These are phyloP conservation scores for Telmatherina bonti DNA, from an alignment of 2,797 vertebrate species.

Conservation along the genomic window DNA sequence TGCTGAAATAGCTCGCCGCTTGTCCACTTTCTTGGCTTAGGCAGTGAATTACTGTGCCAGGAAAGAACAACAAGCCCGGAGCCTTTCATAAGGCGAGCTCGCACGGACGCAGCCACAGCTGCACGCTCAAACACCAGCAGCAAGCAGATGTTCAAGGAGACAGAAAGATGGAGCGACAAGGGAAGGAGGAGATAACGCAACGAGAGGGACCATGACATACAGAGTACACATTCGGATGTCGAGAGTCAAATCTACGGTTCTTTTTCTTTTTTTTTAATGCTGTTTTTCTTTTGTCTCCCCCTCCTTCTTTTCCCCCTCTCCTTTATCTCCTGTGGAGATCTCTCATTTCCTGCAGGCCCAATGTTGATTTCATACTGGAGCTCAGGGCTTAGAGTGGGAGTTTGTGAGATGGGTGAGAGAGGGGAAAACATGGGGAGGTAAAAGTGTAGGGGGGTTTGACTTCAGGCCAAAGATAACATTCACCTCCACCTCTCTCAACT, in stretches of 20 bases:
- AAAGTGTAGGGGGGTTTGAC: constrained; percentile 66
- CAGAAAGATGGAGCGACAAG: constrained; percentile 32
- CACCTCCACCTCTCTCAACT: constrained; percentile 59
- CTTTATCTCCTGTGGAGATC: constrained; percentile 80
- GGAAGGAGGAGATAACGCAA: constrained; percentile 39
- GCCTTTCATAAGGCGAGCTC: constrained; percentile 61
- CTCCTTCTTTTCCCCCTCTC: constrained; percentile 56
- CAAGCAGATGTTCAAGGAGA: constrained; percentile 56
- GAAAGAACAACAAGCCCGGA: constrained; percentile 74
- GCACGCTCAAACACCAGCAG: constrained; percentile 48
- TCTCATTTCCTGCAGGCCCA: constrained; percentile 82
- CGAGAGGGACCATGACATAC: constrained; percentile 33
- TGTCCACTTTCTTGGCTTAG: constrained; percentile 76
- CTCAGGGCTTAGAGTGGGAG: constrained; percentile 73
- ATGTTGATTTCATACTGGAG: constrained; percentile 81
- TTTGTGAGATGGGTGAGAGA: constrained; percentile 59
- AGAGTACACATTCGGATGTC: constrained; percentile 52
- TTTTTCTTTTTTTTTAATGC: constrained; percentile 21
- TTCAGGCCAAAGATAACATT: constrained; percentile 69
- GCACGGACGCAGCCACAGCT: constrained; percentile 54
- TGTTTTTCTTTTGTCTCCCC: constrained; percentile 71
- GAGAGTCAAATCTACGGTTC: constrained; percentile 64
- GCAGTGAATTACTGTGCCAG: constrained; percentile 68
- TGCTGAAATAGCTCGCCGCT: constrained; percentile 68
- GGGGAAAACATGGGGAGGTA: constrained; percentile 37